A percentile compares a stretch with the other conserved stretches of the same genome.
phyloP scores from a whole-genome alignment of 2,113 vertebrate genomes.

The Xyrauchen texanus region DNA sequence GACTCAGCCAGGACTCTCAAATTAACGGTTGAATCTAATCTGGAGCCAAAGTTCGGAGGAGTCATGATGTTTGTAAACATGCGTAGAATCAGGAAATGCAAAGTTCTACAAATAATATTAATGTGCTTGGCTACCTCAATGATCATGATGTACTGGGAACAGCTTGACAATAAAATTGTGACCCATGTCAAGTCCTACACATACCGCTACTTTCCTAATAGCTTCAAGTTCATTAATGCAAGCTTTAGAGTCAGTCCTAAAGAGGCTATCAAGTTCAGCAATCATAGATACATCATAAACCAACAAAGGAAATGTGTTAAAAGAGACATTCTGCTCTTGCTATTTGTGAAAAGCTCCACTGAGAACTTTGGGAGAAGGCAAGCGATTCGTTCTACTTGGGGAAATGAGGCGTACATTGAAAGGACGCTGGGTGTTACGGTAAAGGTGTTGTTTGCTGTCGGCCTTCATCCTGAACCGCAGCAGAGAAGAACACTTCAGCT shows the following conservation, averaged over 20 bases:
- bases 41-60: constrained; percentile 18
- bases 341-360: constrained; percentile 89
- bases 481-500: constrained; percentile 63
- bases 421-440: constrained; percentile 80
- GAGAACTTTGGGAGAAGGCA: constrained; percentile 80
- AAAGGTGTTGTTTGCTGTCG: constrained; percentile 88
- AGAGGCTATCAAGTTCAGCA: constrained; percentile 66
- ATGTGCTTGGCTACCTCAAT: constrained; percentile 83
- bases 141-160: constrained; percentile 85
- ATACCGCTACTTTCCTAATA: constrained; percentile 86
- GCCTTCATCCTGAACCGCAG: constrained; percentile 59
- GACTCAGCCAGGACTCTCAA: not conserved
- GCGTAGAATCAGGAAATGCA: constrained; percentile 80
- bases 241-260: constrained; percentile 80
- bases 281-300: constrained; percentile 84
- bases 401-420: constrained; percentile 82
- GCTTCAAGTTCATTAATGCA: constrained; percentile 82
- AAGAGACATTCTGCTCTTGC: constrained; percentile 84
- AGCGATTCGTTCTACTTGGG: constrained; percentile 90
- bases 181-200: constrained; percentile 88
- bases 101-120: constrained; percentile 79
- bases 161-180: constrained; percentile 75
- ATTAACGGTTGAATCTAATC: constrained; percentile 43
- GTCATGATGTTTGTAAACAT: constrained; percentile 82
- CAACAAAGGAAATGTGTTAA: constrained; percentile 80